Conservation (phyloP, 2,888 invertebrate genomes). For the Seira ritae region DNA sequence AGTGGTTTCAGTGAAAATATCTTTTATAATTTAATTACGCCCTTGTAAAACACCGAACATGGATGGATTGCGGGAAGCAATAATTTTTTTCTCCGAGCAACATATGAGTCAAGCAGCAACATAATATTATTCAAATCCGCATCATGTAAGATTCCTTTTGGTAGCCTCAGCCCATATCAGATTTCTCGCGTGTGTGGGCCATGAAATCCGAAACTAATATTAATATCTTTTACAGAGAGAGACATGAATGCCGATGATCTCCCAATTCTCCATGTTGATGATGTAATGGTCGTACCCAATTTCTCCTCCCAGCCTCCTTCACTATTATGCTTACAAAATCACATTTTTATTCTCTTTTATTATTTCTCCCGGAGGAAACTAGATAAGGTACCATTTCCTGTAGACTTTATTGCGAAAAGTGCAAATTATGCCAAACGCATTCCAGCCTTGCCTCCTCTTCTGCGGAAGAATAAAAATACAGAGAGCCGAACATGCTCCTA, state of each 20-base stretch:
- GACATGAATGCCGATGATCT: background rate
- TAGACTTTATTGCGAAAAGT: conserved; percentile 25
- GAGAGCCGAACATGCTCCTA: conserved; percentile 21
- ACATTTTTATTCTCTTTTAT: background rate
- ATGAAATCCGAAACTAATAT: background rate
- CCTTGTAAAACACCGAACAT: no score
- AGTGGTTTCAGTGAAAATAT: no score
- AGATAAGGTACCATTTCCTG: background rate
- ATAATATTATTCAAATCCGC: background rate
- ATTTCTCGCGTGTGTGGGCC: background rate
- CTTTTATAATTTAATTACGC: no score
- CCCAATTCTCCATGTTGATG: background rate
- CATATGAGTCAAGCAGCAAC: background rate
- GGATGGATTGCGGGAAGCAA: no score
- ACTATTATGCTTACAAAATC: background rate
- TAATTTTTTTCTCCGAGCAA: no score
- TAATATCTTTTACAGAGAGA: background rate
- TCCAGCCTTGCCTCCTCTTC: conserved; percentile 25
- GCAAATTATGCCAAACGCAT: conserved; percentile 54
- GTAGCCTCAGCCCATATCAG: background rate
- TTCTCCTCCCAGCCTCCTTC: conserved; percentile 33
- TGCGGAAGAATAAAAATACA: conserved; percentile 34
- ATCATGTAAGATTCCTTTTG: background rate
- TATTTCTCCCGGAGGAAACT: background rate
- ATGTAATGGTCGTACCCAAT: background rate